phyloP scores from a whole-genome alignment of 2,888 invertebrate genomes.

The Heteromyza rotundicornis region DNA sequence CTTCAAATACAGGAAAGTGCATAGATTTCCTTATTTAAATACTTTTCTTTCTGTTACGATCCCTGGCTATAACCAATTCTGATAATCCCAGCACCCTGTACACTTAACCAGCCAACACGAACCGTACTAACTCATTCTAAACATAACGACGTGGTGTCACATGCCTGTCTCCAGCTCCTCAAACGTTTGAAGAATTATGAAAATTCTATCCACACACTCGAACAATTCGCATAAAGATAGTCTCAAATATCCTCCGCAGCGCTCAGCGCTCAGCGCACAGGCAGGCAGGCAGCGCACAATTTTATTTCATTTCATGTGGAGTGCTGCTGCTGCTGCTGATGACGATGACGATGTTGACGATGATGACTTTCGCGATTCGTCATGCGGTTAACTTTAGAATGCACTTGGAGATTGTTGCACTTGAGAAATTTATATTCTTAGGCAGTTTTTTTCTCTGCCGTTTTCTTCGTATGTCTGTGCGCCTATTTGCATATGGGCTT shows the following conservation, averaged over 20 bases:
- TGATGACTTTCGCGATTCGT: constrained; percentile 41
- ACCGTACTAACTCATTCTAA: neutral
- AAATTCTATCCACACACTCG: neutral
- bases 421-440: constrained; percentile 1
- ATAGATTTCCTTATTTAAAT: too few species aligned
- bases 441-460: neutral
- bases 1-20: too few species aligned
- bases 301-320: neutral
- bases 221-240: neutral
- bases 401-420: neutral
- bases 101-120: too few species aligned
- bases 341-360: constrained; percentile 14
- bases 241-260: neutral
- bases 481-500: constrained; percentile 3
- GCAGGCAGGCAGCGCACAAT: too few species aligned
- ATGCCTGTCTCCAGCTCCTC: neutral
- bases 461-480: neutral
- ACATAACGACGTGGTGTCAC: neutral
- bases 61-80: too few species aligned
- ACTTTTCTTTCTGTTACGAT: too few species aligned
- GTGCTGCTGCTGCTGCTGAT: neutral
- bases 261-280: too few species aligned
- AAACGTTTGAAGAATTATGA: neutral
- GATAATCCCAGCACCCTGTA: neutral
- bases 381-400: constrained; percentile 54